Evolutionary conservation across 2,888 invertebrate genomes (phyloP).

Genomic region (Napeogenes inachia): DNA sequence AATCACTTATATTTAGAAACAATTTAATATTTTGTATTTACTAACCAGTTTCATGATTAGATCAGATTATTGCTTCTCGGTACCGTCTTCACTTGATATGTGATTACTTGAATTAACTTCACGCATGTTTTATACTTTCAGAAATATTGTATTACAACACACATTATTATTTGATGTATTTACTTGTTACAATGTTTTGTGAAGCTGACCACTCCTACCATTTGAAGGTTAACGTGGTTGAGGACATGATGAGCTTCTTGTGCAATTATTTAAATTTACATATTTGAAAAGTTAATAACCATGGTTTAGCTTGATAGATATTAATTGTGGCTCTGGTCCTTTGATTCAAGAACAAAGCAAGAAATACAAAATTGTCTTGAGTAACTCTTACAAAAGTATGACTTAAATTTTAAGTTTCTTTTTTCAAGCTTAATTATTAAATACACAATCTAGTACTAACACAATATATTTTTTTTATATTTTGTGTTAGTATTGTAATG

Average conservation of each 20-base stretch:
- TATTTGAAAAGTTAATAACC: constrained; percentile 37
- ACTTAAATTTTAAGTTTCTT: background rate
- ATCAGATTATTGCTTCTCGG: constrained; percentile 37
- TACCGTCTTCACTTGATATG: constrained; percentile 42
- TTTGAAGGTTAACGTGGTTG: constrained; percentile 53
- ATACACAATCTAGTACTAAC: too few species aligned
- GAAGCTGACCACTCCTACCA: constrained; percentile 52
- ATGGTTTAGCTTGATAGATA: constrained; percentile 41
- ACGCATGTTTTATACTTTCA: constrained; percentile 62
- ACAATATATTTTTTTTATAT: too few species aligned
- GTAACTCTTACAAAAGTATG: constrained; percentile 6
- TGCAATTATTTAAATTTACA: constrained; percentile 52
- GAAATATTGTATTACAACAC: constrained; percentile 60
- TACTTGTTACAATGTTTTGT: constrained; percentile 60
- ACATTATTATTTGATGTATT: constrained; percentile 50
- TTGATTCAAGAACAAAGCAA: constrained; percentile 8
- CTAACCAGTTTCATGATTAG: constrained; percentile 60
- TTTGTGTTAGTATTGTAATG: background rate
- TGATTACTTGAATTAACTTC: constrained; percentile 49
- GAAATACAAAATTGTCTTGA: constrained; percentile 7
- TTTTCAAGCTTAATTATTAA: too few species aligned
- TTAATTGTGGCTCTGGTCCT: constrained; percentile 36
- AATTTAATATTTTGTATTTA: constrained; percentile 30
- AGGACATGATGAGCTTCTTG: constrained; percentile 55
- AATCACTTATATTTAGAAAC: constrained; percentile 7